Evolutionary conservation across 2,113 vertebrate genomes (phyloP), one percentile per base, ranked within the genome.

Genomic region (Meles meles): DNA sequence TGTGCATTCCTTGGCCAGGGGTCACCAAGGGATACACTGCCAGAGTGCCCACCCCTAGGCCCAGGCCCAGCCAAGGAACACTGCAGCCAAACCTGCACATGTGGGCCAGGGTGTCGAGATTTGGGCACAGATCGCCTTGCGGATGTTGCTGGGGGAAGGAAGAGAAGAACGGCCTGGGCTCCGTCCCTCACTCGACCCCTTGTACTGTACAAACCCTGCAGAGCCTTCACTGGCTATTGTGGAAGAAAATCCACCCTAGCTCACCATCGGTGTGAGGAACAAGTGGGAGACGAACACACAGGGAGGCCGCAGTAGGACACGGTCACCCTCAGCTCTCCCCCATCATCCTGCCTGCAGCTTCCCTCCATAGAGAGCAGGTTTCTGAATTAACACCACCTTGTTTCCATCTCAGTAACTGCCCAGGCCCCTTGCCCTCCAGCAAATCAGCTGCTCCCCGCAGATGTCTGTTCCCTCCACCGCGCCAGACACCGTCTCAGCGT

Each of bases 121-220:
- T 6, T 3, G 6, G 37, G n/a, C 1, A 59, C 11, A 23, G 71
- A 71, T n/a, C 5, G 37, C 37, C 52, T n/a, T 31, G 37, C 2
- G 1, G 57, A 20, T 52, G 34, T 59, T 81, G 5, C 39, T 79
- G 63, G 18, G 17, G 7, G 29, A 83, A n/a, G 34, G 13, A 39
- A 71, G 12, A 57, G 5, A 63, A 76, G 15, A 14, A 29, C 42
- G 21, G 4, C 31, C 47, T 13, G 39, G 42, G 47, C 37, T 63
- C 65, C 17, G 1, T 21, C 31, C 25, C n/a, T 39, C 10, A 0
- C 23, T 81, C 1, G 1, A 25, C 27, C 17, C 37, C 57, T 61
- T 39, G 37, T 5, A 8, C 57, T 23, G 5, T 17, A n/a, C 17
- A 79, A 52, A 44, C 17, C 29, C 20, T 21, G 4, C 27, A 44